These are phyloP conservation scores for Nephila pilipes DNA, from an alignment of 1,140 invertebrate genomes.

Conservation along the genomic window DNA sequence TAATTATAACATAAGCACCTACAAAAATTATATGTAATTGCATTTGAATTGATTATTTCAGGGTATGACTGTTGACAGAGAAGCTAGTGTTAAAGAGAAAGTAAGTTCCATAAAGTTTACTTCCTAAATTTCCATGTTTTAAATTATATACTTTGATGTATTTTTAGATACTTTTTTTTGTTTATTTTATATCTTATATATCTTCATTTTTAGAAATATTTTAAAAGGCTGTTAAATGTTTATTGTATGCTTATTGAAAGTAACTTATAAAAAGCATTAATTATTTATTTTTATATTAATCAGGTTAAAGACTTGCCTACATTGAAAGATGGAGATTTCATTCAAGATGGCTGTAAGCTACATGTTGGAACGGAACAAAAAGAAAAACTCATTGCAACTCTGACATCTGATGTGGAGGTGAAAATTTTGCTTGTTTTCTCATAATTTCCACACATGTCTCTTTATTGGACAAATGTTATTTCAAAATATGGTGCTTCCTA, in stretches of 20 bases:
- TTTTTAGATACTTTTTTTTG: background rate
- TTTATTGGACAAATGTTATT: too few relatives aligned
- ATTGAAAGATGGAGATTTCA: conserved; percentile 99
- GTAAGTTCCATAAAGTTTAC: conserved; percentile 79
- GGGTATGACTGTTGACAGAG: conserved; percentile 97
- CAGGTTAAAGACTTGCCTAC: conserved; percentile 95
- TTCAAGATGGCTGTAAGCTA: conserved; percentile 96
- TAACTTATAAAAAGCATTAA: background rate
- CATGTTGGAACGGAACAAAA: conserved; percentile 97
- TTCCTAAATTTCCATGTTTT: background rate
- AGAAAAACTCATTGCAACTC: conserved; percentile 93
- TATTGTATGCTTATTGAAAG: background rate
- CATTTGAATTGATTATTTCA: conserved; percentile 17
- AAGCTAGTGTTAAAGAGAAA: conserved; percentile 97
- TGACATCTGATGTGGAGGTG: conserved; percentile 88
- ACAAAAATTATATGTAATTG: background rate
- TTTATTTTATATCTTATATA: background rate
- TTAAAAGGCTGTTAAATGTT: too few relatives aligned
- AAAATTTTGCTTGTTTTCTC: background rate
- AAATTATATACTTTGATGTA: background rate
- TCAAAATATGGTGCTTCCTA: too few relatives aligned
- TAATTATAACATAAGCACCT: too few relatives aligned
- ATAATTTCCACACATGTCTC: background rate
- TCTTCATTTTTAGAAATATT: too few relatives aligned
- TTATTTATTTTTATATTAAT: background rate